A percentile compares a stretch with the other conserved stretches of the same genome.
phyloP scores from a whole-genome alignment of 2,113 vertebrate species.

The Upupa epops region DNA sequence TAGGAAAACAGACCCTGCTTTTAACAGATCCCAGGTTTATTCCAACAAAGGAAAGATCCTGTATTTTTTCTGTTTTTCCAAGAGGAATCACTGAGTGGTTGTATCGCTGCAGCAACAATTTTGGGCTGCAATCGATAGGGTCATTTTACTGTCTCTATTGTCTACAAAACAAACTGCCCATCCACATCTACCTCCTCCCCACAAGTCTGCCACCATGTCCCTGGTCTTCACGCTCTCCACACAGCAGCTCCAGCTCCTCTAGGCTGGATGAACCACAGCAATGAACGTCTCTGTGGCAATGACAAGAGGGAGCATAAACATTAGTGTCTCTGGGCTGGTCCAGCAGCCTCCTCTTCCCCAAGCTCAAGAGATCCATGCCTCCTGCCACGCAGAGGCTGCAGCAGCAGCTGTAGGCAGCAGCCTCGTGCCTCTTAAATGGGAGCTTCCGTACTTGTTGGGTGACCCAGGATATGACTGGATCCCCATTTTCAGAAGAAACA shows the following conservation, averaged over 20 bases:
- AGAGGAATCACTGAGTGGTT: background rate
- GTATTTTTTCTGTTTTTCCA: background rate
- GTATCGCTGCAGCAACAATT: background rate
- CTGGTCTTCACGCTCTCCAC: background rate
- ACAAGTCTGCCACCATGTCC: accelerated
- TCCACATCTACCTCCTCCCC: background rate
- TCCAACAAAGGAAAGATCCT: background rate
- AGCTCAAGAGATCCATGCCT: background rate
- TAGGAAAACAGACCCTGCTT: background rate
- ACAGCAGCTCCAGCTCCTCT: background rate
- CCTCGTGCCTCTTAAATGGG: background rate
- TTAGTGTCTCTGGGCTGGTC: background rate
- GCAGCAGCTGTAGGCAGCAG: background rate
- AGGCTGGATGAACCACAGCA: background rate
- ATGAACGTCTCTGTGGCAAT: background rate
- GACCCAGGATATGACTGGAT: background rate
- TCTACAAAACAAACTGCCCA: background rate
- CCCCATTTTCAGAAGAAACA: background rate
- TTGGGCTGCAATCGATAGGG: background rate
- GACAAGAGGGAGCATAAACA: accelerated
- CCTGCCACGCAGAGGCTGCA: background rate
- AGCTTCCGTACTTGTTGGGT: background rate
- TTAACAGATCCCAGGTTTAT: no score
- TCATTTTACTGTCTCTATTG: background rate
- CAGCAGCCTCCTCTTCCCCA: no score